Percentiles rank a stretch among this genome's conserved stretches.
phyloP scores from a whole-genome alignment of 2,888 invertebrate species.

The Iphiclides podalirius region DNA sequence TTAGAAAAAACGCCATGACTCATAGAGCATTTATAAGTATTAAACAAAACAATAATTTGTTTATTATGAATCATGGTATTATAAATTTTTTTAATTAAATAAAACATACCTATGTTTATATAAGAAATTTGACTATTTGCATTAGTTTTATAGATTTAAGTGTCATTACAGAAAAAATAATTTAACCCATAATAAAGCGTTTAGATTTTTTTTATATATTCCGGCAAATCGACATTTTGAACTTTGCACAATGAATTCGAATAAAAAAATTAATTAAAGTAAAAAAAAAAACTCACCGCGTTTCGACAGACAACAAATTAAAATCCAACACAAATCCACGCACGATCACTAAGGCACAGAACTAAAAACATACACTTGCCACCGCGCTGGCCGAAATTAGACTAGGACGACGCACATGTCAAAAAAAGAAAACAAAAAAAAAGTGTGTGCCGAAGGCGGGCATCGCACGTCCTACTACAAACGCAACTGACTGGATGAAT shows the following conservation, averaged over 20 bases:
- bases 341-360: conserved; percentile 6
- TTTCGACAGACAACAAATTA: background rate
- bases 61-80: too few species aligned
- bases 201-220: too few species aligned
- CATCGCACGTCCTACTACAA: conserved; percentile 50
- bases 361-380: conserved; percentile 23
- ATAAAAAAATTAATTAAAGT: background rate
- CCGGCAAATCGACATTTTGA: too few species aligned
- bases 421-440: conserved; percentile 39
- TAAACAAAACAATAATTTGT: too few species aligned
- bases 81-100: too few species aligned
- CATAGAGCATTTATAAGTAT: background rate
- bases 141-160: too few species aligned
- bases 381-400: conserved; percentile 45
- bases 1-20: conserved; percentile 9
- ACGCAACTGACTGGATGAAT: conserved; percentile 67
- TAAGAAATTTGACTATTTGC: too few species aligned
- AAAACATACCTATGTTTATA: too few species aligned
- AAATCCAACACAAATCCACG: conserved; percentile 5
- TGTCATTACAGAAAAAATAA: too few species aligned
- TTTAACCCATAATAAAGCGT: too few species aligned
- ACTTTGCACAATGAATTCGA: too few species aligned
- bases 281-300: background rate
- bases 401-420: conserved; percentile 43
- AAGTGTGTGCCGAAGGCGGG: conserved; percentile 43